phyloP scores from a whole-genome alignment of 2,113 vertebrate genomes.

The Amphilophus citrinellus region DNA sequence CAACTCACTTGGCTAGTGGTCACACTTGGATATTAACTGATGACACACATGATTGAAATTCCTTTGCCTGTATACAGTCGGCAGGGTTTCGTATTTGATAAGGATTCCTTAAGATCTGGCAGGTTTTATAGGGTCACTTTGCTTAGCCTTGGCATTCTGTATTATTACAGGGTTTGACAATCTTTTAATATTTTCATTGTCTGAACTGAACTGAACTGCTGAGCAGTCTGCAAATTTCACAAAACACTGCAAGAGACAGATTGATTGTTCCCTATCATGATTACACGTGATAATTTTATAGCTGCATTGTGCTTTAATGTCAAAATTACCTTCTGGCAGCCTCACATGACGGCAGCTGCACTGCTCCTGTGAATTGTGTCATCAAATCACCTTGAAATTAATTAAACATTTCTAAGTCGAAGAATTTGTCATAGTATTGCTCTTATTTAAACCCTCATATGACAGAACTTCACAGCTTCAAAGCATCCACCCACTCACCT shows the following conservation, averaged over 20 bases:
- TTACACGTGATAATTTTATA: conserved; percentile 10
- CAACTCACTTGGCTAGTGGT: background rate
- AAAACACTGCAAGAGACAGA: background rate
- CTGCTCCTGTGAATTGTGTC: background rate
- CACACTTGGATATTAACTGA: background rate
- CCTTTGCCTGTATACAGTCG: background rate
- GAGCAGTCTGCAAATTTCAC: background rate
- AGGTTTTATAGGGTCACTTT: background rate
- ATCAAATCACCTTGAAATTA: conserved; percentile 34
- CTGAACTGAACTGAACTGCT: background rate
- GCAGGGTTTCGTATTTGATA: conserved; percentile 6
- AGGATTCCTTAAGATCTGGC: background rate
- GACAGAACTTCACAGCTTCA: conserved; percentile 15
- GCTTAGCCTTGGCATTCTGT: background rate
- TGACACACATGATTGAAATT: background rate
- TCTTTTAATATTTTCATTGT: background rate
- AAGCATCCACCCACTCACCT: conserved; percentile 25
- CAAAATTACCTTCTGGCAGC: conserved; percentile 16
- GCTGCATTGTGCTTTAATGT: conserved; percentile 30
- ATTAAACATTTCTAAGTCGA: background rate
- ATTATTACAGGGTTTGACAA: background rate
- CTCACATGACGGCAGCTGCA: background rate
- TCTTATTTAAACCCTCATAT: conserved; percentile 18
- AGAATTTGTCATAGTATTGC: conserved; percentile 9
- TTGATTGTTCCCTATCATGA: background rate